phyloP scores from a whole-genome alignment of 2,797 vertebrate species.

The Petrocephalus schoutedeni region DNA sequence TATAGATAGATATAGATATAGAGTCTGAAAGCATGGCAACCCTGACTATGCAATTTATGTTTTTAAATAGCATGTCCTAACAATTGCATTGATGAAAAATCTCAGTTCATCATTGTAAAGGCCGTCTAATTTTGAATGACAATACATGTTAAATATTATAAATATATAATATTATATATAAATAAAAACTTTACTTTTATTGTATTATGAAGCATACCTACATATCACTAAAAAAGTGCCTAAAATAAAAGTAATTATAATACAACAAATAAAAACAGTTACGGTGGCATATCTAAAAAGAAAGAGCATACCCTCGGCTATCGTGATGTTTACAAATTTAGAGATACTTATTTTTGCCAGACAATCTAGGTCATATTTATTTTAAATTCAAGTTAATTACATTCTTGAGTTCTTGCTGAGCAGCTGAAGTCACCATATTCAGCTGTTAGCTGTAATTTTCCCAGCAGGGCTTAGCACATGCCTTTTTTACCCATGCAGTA shows the following conservation, averaged over 20 bases:
- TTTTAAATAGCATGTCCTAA: not conserved
- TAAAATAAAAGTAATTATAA: not conserved
- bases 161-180: too few species aligned
- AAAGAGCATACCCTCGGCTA: too few species aligned
- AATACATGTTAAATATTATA: not conserved
- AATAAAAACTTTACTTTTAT: not conserved
- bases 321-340: not conserved
- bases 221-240: not conserved
- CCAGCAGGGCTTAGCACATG: not conserved
- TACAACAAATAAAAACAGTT: not conserved
- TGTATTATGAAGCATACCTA: not conserved
- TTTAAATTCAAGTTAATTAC: not conserved
- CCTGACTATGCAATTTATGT: not conserved
- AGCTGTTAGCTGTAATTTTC: not conserved
- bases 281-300: not conserved
- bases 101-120: not conserved
- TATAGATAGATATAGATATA: not conserved
- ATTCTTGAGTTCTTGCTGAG: not conserved
- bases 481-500: not conserved
- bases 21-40: not conserved
- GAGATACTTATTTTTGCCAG: not conserved
- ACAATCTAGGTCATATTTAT: not conserved
- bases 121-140: too few species aligned
- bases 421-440: not conserved
- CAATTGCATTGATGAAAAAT: not conserved